Conservation (phyloP, 2,888 invertebrate genomes). For the Aphrophora alni region DNA sequence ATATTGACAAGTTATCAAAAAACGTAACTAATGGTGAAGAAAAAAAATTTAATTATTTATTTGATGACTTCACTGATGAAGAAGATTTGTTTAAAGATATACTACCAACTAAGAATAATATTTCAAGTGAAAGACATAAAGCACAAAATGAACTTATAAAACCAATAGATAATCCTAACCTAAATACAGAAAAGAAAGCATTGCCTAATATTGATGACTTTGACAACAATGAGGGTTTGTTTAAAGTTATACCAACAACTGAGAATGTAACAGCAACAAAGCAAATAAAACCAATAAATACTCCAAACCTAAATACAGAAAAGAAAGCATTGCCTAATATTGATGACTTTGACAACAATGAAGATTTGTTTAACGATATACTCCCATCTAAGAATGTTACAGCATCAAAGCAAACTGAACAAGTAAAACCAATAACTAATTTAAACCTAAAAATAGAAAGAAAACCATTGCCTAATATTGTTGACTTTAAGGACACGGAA, state of each 20-base stretch:
- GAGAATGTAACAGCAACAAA: neutral
- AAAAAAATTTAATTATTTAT: neutral
- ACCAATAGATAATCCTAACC: neutral
- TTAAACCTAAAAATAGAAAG: neutral
- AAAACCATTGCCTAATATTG: neutral
- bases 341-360: neutral
- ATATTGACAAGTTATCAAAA: neutral
- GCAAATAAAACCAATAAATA: neutral
- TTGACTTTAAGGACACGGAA: neutral
- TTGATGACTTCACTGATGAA: neutral
- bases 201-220: too few species aligned
- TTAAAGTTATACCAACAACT: too few species aligned
- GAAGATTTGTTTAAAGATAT: neutral
- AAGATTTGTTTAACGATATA: neutral
- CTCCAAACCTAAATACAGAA: too few species aligned
- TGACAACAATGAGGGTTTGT: too few species aligned
- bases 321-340: too few species aligned
- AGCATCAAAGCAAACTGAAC: neutral
- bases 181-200: too few species aligned
- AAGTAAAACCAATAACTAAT: neutral
- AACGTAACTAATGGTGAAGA: neutral
- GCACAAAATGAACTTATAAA: neutral
- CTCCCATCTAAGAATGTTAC: neutral
- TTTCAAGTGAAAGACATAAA: too few species aligned
- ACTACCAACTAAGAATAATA: neutral